These are phyloP conservation scores for Actinemys pallida DNA, from an alignment of 2,113 vertebrate genomes.

Conservation along the genomic window DNA sequence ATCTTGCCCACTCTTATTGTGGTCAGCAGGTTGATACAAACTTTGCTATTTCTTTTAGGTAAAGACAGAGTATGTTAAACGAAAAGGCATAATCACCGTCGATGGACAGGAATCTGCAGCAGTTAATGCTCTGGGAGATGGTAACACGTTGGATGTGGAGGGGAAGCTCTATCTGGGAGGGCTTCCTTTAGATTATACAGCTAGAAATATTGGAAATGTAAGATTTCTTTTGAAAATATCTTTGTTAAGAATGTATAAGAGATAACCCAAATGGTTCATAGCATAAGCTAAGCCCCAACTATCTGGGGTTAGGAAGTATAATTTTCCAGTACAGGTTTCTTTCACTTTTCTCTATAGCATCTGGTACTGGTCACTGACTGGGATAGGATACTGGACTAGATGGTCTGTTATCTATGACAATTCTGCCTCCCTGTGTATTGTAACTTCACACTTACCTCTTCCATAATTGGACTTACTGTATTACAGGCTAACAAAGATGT, in stretches of 20 bases:
- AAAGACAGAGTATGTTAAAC: constrained; percentile 84
- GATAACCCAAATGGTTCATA: neutral
- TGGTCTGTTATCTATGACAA: neutral
- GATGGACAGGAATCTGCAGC: constrained; percentile 76
- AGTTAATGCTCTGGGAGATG: constrained; percentile 82
- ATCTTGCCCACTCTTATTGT: neutral
- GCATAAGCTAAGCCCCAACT: neutral
- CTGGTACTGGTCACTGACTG: neutral
- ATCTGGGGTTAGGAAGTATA: neutral
- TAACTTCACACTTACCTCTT: neutral
- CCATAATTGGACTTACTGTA: neutral
- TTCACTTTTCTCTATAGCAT: neutral
- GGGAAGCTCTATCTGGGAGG: constrained; percentile 90
- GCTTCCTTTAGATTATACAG: constrained; percentile 80
- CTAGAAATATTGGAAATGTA: constrained; percentile 88
- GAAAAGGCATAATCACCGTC: constrained; percentile 80
- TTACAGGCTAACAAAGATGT: neutral
- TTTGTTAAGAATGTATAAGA: neutral
- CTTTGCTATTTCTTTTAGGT: constrained; percentile 72
- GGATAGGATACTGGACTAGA: rapidly evolving
- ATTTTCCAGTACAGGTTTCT: neutral
- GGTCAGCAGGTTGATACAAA: neutral
- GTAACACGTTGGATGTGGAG: constrained; percentile 88
- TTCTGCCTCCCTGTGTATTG: neutral
- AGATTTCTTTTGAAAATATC: constrained; percentile 46